Base-by-base conservation (phyloP, 2,888 invertebrate genomes). In the Ophion ventricosus region DNA sequence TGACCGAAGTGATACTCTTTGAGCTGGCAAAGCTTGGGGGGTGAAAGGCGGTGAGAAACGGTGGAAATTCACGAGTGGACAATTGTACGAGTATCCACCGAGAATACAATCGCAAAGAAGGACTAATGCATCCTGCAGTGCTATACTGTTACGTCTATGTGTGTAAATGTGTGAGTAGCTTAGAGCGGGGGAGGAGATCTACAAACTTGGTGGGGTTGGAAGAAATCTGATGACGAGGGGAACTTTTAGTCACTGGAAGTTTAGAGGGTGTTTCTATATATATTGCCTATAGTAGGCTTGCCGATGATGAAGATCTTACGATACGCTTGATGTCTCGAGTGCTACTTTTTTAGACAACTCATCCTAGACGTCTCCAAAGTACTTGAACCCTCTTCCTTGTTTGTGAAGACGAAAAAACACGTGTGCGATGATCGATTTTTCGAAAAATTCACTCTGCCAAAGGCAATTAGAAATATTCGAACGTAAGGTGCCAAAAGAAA, bases 251-350 rank as follows among this genome's bases (percentile, higher is more conserved):
- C 59, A 17, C 72, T 79, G 73, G 70, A 79, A 82, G 80, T 76
- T 70, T 76, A 67, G 25, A 80, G 78, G 61, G 66, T 74, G 64
- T 43, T 26, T 83, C 70, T 17, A 17, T 63, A 61, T 69, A 40
- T 66, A 72, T 84, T n/a, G 57, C 57, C 59, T 76, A 77, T 78
- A 81, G 73, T 78, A 85, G 29, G 80, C 83, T 85, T 59, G 83
- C 75, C 84, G 82, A 87, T 84, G 86, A 90, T 88, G 88, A 89
- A 87, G 89, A 88, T 89, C 87, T 86, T 87, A 88, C 17, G 25
- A 49, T 59, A 64, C n/a, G 85, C 85, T 84, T 80, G 54, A 20
- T 87, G 89, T 91, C 89, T 90, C 89, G 87, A 91, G 89, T 89
- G 87, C 87, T 80, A 86, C 82, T 80, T 82, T 86, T 83, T 82